These are phyloP conservation scores for Lytechinus variegatus DNA, from an alignment of 35 echinoderm and acorn worm species.

Conservation along the genomic window DNA sequence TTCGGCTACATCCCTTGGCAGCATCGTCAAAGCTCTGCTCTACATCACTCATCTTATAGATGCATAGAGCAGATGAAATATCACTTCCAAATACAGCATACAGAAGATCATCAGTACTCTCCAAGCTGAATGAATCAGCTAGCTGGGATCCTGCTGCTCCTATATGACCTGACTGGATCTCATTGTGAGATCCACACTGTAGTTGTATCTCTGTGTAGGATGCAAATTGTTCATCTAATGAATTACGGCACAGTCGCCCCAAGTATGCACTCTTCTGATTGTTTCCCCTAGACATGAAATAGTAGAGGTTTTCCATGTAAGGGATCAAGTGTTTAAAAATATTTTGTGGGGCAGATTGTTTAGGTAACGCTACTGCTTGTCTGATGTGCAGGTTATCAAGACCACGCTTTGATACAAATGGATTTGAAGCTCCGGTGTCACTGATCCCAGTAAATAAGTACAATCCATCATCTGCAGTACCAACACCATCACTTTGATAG, in stretches of 20 bases:
- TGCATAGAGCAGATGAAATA: slow-evolving; percentile 46
- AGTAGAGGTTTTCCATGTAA: slow-evolving; percentile 28
- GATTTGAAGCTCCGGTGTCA: background rate
- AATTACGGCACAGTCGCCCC: slow-evolving; percentile 25
- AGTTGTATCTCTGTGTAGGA: slow-evolving; percentile 61
- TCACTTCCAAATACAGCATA: slow-evolving; percentile 47
- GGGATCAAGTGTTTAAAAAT: background rate
- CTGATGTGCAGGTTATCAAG: no score
- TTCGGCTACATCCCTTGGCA: slow-evolving; percentile 1
- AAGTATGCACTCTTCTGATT: background rate
- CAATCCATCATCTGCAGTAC: background rate
- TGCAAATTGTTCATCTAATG: background rate
- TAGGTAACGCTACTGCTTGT: no score
- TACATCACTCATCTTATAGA: slow-evolving; percentile 57
- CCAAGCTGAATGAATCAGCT: slow-evolving; percentile 35
- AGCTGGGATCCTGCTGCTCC: slow-evolving; percentile 54
- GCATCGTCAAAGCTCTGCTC: slow-evolving; percentile 41
- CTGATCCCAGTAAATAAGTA: background rate
- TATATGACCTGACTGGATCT: slow-evolving; percentile 56
- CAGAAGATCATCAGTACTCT: background rate
- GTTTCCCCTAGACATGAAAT: slow-evolving; percentile 15
- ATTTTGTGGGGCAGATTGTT: background rate
- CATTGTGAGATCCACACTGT: slow-evolving; percentile 49
- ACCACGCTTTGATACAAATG: background rate
- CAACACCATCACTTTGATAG: background rate